A percentile compares a stretch with the other conserved stretches of the same genome.
Evolutionary conservation across 2,113 vertebrate genomes (phyloP).

Genomic region (Chaetodon trifascialis): DNA sequence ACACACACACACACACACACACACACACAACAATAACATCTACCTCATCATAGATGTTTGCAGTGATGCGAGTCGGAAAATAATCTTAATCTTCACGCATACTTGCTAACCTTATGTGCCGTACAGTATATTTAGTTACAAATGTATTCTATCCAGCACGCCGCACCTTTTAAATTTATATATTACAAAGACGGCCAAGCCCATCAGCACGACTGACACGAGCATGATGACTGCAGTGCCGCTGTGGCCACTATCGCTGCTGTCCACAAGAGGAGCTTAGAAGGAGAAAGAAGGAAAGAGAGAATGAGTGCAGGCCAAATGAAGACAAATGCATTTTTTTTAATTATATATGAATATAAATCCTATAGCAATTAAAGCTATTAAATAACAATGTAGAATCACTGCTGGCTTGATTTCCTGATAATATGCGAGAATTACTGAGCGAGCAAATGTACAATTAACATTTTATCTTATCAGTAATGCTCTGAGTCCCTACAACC

Average conservation of each 20-base stretch:
- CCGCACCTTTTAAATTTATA: constrained; percentile 82
- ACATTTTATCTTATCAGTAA: not conserved
- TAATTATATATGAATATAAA: not conserved
- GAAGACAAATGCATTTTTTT: constrained; percentile 1
- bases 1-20: constrained; percentile 1
- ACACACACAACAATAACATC: constrained; percentile 26
- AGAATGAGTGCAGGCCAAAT: constrained; percentile 20
- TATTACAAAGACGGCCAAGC: constrained; percentile 77
- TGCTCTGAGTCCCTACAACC: not conserved
- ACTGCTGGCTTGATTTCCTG: not conserved
- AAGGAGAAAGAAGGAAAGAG: constrained; percentile 26
- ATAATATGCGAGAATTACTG: not conserved
- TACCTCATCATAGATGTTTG: constrained; percentile 15
- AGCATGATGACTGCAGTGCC: constrained; percentile 80
- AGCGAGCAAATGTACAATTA: not conserved
- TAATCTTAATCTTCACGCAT: constrained; percentile 4
- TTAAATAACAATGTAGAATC: constrained; percentile 11
- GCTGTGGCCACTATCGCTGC: constrained; percentile 71
- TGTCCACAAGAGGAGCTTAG: constrained; percentile 79
- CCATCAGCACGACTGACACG: constrained; percentile 76
- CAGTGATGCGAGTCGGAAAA: constrained; percentile 8
- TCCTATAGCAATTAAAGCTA: not conserved
- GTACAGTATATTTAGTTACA: not conserved
- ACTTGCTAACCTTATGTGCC: not conserved
- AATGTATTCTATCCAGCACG: not conserved